phyloP scores from a whole-genome alignment of 2,797 vertebrate genomes.

The Fringilla coelebs region DNA sequence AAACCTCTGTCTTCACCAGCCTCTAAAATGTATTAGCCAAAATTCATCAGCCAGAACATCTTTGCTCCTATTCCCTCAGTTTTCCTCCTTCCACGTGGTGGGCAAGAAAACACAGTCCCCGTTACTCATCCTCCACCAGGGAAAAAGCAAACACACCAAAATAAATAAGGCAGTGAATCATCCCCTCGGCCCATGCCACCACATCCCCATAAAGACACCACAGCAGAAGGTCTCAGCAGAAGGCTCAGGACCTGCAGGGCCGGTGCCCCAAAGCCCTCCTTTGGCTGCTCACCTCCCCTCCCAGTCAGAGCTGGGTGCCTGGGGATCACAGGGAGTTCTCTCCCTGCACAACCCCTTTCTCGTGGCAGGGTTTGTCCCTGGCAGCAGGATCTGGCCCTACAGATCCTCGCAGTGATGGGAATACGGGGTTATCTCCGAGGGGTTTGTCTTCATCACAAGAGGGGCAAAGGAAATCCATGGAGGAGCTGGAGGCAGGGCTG shows the following conservation, averaged over 20 bases:
- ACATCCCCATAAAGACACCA: not conserved
- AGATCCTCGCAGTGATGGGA: not conserved
- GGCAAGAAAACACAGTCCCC: not conserved
- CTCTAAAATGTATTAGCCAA: not conserved
- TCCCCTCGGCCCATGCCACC: not conserved
- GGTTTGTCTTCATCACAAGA: not conserved
- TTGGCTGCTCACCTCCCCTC: not conserved
- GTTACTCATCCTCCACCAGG: not conserved
- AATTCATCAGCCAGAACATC: not conserved
- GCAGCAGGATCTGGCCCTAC: not conserved
- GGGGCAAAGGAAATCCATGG: not conserved
- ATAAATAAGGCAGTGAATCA: not conserved
- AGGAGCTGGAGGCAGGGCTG: not conserved
- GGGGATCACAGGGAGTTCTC: not conserved
- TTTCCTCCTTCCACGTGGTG: accelerated
- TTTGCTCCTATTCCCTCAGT: not conserved
- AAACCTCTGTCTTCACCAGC: not conserved
- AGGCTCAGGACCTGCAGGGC: not conserved
- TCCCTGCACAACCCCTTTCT: slow-evolving; percentile 27
- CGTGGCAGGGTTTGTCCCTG: not conserved
- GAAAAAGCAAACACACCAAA: not conserved
- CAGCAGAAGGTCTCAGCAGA: not conserved
- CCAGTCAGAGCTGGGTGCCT: not conserved
- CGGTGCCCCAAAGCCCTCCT: not conserved
- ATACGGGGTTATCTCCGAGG: not conserved